phyloP scores from a whole-genome alignment of 2,797 vertebrate genomes.

The Spinus olivaceus region DNA sequence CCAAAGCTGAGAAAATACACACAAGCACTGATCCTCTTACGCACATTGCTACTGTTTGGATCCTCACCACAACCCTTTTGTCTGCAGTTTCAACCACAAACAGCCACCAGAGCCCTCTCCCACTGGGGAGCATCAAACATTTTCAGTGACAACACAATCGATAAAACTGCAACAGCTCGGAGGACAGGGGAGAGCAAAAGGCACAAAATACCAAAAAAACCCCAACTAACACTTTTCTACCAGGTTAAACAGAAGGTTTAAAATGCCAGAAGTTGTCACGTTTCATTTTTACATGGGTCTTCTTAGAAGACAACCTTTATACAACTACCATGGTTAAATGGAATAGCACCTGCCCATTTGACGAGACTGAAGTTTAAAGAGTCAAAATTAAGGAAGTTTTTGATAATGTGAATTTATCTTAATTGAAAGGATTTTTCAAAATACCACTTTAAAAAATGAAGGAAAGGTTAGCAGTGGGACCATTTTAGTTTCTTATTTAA shows the following conservation, averaged over 20 bases:
- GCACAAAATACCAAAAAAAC: background rate
- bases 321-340: background rate
- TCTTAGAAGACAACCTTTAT: background rate
- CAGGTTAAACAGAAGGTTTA: background rate
- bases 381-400: background rate
- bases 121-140: conserved; percentile 64
- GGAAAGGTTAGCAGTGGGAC: background rate
- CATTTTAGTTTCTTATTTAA: background rate
- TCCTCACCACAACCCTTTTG: conserved; percentile 67
- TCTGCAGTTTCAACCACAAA: conserved; percentile 77
- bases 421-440: background rate
- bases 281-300: background rate
- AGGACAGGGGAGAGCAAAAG: background rate
- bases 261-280: background rate
- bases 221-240: background rate
- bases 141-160: conserved; percentile 75
- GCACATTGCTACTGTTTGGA: conserved; percentile 71
- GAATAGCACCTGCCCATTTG: background rate
- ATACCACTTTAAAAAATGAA: background rate
- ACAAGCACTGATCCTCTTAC: conserved; percentile 74
- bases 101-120: conserved; percentile 69
- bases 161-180: conserved; percentile 72
- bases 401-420: background rate
- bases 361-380: background rate
- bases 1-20: conserved; percentile 38